Evolutionary conservation across 2,797 vertebrate species (phyloP), one percentile per base, ranked within the genome.

Genomic region (Luscinia megarhynchos): DNA sequence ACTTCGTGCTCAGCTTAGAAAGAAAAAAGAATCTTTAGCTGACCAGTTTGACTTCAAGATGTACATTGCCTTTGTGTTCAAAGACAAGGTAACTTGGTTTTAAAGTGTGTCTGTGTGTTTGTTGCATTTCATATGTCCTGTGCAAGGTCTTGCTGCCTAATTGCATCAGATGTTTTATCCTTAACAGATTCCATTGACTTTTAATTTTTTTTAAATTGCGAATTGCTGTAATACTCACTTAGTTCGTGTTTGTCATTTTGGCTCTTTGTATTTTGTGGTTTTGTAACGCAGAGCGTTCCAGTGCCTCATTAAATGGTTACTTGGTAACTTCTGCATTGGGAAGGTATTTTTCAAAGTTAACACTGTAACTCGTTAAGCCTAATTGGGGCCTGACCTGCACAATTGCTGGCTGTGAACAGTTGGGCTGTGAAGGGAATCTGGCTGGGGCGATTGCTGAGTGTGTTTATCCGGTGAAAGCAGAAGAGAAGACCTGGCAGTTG

Each of bases 21-120:
- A 99, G 99, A 99, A 99, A 99, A 99, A 99, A 98, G 99, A 99
- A 98, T 99, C 99, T 98, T 98, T 99, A 98, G 99, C 99, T 98
- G 99, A 99, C 98, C 99, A 99, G 99, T 99, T 99, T 98, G 99
- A 99, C 98, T 99, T 99, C 99, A 99, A 99, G 99, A 99, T 99
- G 98, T 99, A 99, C 98, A 98, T 99, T 98, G 99, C 99, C 98
- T 99, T 99, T 97, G 99, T 99, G 97, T 99, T 99, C 98, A 99
- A 99, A 98, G 99, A 99, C 97, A 99, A 99, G 99, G 99, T 99
- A 98, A 98, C 96, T 97, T 84, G 53, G 30, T 78, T 90, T 96
- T 51, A n/a, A 34, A 45, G 23, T 53, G 54, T 85, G 11, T 77
- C 20, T 17, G 11, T 51, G 30, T 22, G 10, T 36, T 87, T 32